Base-by-base conservation (phyloP, 2,113 vertebrate genomes). In the Mormoops blainvillei region DNA sequence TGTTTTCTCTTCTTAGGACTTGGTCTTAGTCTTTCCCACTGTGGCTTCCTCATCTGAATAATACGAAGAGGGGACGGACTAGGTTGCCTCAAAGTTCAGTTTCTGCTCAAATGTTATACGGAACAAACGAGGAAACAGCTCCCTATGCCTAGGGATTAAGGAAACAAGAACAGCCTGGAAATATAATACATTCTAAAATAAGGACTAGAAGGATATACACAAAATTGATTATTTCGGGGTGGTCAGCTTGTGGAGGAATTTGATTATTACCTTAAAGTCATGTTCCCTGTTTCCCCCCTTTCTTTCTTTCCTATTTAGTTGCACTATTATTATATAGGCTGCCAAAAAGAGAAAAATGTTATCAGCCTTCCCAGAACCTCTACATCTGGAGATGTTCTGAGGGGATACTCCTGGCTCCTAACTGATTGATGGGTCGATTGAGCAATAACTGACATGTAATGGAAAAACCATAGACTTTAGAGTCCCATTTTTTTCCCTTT, bases 251-350 rank as follows among this genome's bases (percentile, higher is more conserved):
- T 63, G 15, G 33, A 36, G 87, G 16, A 63, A 95, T 92, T 87
- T 70, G 81, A 87, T 83, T 94, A 70, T 56, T 95, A 82, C 50
- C 48, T 92, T 84, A 65, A 95, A 91, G 41, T 86, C 68, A 82
- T 74, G 56, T 48, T 92, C 2, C 10, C 28, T 84, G 22, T 85
- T 82, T 97, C 38, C 83, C 67, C 9, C 65, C 24, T 89, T 71
- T 93, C 70, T 73, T 65, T 65, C 54, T 80, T 94, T 91, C 24
- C 67, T 96, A 13, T 91, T 58, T 74, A 19, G 28, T 65, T 84
- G 13, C 9, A 73, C 12, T 86, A 61, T 56, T 89, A 68, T 70
- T 70, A 65, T 19, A 87, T 15, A 31, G 26, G 14, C 43, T 90
- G 63, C 76, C 87, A 87, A 92, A 96, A 81, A n/a, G 15, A 61